phyloP scores from a whole-genome alignment of 2,113 vertebrate genomes.

The Podilymbus podiceps region DNA sequence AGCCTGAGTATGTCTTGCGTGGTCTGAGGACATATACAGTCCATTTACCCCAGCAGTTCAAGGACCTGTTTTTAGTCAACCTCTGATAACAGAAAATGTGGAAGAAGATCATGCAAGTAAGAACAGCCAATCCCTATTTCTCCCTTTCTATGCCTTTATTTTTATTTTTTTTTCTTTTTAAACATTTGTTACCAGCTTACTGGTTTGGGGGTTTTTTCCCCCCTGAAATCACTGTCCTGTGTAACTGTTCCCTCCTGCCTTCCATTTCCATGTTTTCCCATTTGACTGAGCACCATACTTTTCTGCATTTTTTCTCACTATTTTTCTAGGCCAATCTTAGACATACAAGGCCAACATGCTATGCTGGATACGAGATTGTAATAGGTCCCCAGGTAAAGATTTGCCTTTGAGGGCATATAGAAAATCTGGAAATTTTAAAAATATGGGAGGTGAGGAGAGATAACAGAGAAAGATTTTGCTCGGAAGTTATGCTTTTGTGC shows the following conservation, averaged over 20 bases:
- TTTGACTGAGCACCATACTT: not conserved
- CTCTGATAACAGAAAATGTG: not conserved
- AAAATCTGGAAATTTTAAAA: not conserved
- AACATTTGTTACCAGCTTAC: not conserved
- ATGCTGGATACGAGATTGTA: not conserved
- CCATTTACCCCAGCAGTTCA: not conserved
- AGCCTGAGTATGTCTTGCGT: not conserved
- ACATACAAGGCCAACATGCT: not conserved
- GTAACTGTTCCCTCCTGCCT: not conserved
- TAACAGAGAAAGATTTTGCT: not conserved
- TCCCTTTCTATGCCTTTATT: rapidly evolving
- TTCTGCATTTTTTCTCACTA: not conserved
- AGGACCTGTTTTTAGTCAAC: not conserved
- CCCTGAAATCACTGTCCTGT: not conserved
- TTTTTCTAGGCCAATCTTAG: not conserved
- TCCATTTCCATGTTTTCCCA: not conserved
- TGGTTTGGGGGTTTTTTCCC: not conserved
- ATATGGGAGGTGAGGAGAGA: not conserved
- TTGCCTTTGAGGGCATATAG: not conserved
- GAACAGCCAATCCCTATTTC: not conserved
- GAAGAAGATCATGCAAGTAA: not conserved
- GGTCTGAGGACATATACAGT: not conserved
- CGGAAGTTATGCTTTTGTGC: not conserved
- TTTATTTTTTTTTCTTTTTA: not conserved
- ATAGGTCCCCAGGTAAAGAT: not conserved